Evolutionary conservation across 2,888 invertebrate genomes (phyloP), one percentile per base, ranked within the genome.

Genomic region (Geophilus truncorum): DNA sequence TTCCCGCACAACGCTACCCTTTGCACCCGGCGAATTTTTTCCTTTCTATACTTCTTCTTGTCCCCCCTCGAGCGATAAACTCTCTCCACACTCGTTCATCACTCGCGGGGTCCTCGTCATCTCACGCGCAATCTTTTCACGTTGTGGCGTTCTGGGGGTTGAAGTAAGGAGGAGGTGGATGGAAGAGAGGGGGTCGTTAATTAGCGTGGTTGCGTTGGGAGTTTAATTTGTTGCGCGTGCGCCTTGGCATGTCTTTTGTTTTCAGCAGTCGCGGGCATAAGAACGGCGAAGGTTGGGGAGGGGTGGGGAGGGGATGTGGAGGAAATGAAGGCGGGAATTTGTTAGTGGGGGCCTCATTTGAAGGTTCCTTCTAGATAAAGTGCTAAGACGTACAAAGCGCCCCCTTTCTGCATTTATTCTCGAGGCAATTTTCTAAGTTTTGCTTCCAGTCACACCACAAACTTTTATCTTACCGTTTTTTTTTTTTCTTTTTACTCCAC

Each of bases 161-260:
- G 57, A 18, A 57, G 57, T 21, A 40, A 57, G 23, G 23, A 57
- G 18, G 23, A 18, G 57, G 57, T 15, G 57, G 57, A 57, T 15
- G 57, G 21, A 21, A 51, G 18, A 15, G 51, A 51, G 51, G 51
- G 51, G 57, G 57, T 57, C 57, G 57, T 57, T 57, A 57, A 57
- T 57, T 57, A 57, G 57, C 57, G 57, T 57, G 57, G 57, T 57
- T 57, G 57, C 57, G 18, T 9, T 57, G 57, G 57, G 57, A 57
- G 57, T 57, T 57, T 57, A 57, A 57, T 57, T 57, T 57, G 57
- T 57, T 57, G 57, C 57, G 57, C 57, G 57, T 57, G 57, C 57
- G 57, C 57, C 57, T 57, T 57, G 57, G 57, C 57, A 57, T 57
- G 57, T 57, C 57, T 57, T 57, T 57, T 57, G 57, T 57, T 57